Evolutionary conservation across 1,140 invertebrate genomes (phyloP).

Genomic region (Galleria mellonella): DNA sequence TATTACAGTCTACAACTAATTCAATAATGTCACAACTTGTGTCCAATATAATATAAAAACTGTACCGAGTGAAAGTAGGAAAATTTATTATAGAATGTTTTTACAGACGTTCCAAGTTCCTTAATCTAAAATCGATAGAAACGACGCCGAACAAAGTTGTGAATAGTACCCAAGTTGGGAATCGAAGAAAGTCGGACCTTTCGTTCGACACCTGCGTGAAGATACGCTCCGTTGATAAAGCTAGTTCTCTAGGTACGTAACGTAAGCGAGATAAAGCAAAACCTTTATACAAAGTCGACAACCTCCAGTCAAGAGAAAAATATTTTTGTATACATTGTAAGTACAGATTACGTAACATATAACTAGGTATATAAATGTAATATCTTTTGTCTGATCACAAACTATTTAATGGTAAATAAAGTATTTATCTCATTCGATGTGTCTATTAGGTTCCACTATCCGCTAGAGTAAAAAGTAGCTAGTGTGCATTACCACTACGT

Average conservation of each 20-base stretch:
- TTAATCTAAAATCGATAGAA: slow-evolving; percentile 72
- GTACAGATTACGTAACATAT: no score
- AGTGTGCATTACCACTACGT: no score
- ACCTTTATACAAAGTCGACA: slow-evolving; percentile 12
- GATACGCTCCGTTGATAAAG: slow-evolving; percentile 54
- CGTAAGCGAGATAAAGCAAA: slow-evolving; percentile 39
- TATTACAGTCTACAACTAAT: no score
- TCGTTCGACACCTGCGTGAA: slow-evolving; percentile 58
- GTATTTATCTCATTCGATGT: no score
- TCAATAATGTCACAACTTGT: no score
- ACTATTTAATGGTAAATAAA: no score
- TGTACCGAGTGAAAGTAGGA: slow-evolving; percentile 22
- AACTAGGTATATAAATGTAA: no score
- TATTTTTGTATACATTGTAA: slow-evolving; percentile 4
- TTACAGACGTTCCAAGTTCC: slow-evolving; percentile 58
- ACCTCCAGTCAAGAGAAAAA: slow-evolving; percentile 4
- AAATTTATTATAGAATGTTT: slow-evolving; percentile 68
- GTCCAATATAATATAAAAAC: not conserved
- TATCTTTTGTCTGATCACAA: no score
- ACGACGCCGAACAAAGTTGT: slow-evolving; percentile 60
- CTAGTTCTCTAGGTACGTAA: slow-evolving; percentile 29
- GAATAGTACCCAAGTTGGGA: slow-evolving; percentile 60
- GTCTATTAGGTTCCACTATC: no score
- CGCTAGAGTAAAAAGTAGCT: no score
- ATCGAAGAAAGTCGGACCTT: slow-evolving; percentile 56